Percentiles rank a stretch among this genome's conserved stretches.
phyloP scores from a whole-genome alignment of 2,797 vertebrate species.

The Prunella strophiata region DNA sequence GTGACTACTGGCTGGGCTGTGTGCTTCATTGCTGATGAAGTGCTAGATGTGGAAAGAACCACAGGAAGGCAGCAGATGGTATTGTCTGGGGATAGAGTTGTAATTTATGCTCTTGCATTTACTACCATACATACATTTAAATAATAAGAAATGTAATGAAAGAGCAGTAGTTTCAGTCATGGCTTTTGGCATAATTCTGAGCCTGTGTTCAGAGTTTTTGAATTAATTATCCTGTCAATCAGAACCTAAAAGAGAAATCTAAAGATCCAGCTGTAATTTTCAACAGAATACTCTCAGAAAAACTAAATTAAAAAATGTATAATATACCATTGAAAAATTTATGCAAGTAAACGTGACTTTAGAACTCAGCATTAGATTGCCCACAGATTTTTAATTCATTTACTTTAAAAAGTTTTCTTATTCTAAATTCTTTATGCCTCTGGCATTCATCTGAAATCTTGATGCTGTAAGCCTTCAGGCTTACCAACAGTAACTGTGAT shows the following conservation, averaged over 20 bases:
- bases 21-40: background rate
- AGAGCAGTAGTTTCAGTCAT: background rate
- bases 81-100: background rate
- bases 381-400: background rate
- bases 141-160: background rate
- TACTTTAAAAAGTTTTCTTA: background rate
- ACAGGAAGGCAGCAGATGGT: conserved; percentile 14
- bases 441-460: background rate
- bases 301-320: background rate
- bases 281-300: background rate
- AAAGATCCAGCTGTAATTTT: background rate
- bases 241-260: background rate
- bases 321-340: background rate
- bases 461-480: background rate
- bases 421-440: background rate
- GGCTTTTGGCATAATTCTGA: background rate
- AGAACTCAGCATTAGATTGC: background rate
- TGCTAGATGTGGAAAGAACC: background rate
- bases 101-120: conserved; percentile 18
- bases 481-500: background rate
- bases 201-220: background rate
- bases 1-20: background rate
- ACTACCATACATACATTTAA: background rate
- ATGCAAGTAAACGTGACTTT: background rate
- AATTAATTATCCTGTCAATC: background rate